These are phyloP conservation scores for Caenorhabditis tropicalis DNA, from an alignment of 1,140 invertebrate species.

Conservation along the genomic window DNA sequence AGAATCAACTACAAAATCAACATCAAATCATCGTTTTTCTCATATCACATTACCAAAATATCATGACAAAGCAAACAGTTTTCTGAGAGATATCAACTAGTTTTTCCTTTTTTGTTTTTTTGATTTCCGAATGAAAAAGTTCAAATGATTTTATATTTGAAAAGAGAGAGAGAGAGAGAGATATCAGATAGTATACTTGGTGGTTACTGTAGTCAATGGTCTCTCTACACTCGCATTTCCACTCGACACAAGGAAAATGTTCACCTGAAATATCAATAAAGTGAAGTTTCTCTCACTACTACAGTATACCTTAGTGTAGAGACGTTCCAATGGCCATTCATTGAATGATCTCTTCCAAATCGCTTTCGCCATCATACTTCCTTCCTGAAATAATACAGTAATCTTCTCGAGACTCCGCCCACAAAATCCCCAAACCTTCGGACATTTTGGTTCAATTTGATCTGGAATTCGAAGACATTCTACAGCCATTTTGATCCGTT, in stretches of 20 bases:
- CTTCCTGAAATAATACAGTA: not conserved
- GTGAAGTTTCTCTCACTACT: not conserved
- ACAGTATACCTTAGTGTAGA: constrained; percentile 4
- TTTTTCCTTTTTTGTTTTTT: not conserved
- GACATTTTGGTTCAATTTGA: not conserved
- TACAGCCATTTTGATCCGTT: constrained; percentile 2
- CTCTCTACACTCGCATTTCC: not conserved
- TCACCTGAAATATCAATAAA: not conserved
- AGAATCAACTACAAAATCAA: not conserved
- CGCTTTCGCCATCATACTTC: not conserved
- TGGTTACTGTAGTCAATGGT: not conserved
- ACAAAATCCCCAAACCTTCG: not conserved
- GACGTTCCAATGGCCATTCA: constrained; percentile 25
- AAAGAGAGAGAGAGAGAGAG: too few species aligned
- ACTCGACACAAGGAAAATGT: not conserved
- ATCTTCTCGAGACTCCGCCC: not conserved
- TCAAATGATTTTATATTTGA: too few species aligned
- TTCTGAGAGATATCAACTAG: constrained; percentile 31
- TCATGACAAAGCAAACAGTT: constrained; percentile 38
- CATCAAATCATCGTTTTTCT: constrained; percentile 4
- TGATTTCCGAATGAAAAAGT: too few species aligned
- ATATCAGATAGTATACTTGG: not conserved
- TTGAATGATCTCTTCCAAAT: not conserved
- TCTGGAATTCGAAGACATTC: constrained; percentile 8
- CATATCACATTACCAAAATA: constrained; percentile 34